Evolutionary conservation across 2,113 vertebrate genomes (phyloP), one percentile per base, ranked within the genome.

Genomic region (Psilopsiagon aymara): DNA sequence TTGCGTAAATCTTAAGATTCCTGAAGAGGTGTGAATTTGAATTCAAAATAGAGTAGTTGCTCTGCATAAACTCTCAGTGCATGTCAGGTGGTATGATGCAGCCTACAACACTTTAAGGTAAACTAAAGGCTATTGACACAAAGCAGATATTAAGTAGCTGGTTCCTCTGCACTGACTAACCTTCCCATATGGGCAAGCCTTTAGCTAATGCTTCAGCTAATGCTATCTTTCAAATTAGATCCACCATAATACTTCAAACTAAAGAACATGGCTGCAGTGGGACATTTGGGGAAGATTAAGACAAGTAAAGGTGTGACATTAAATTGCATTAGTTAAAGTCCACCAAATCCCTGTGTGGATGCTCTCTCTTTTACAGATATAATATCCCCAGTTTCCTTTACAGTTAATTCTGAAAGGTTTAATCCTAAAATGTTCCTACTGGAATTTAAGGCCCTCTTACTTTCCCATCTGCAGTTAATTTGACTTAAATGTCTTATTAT

Each of bases 271-370:
- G 47, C 51, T 81, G 86, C 69, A 86, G 64, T 47, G 62, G 43
- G 62, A 84, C 89, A 69, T 67, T 73, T 67, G 74, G 84, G 81
- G 87, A 95, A 92, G 89, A 91, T 94, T 84, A 94, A 85, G 95
- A 80, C 85, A 78, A 95, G 77, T 57, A 87, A 91, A 94, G 89
- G 91, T 91, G 70, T 90, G 93, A 94, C 93, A 91, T 85, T 87
- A 94, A 95, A 89, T 66, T 91, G 83, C 41, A 92, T 49, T 80
- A 95, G 74, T 91, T 66, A 82, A 92, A 94, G 77, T 62, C 69
- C 84, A 92, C 86, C 47, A 95, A 89, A 95, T 94, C 91, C 77
- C 86, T 21, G n/a, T 44, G 91, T 76, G 77, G 81, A 82, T 85
- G 69, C 86, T 91, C 47, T 84, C 43, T 81, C 69, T 87, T 86